Evolutionary conservation across 2,888 invertebrate genomes (phyloP).

Genomic region (Cybosia mesomella): DNA sequence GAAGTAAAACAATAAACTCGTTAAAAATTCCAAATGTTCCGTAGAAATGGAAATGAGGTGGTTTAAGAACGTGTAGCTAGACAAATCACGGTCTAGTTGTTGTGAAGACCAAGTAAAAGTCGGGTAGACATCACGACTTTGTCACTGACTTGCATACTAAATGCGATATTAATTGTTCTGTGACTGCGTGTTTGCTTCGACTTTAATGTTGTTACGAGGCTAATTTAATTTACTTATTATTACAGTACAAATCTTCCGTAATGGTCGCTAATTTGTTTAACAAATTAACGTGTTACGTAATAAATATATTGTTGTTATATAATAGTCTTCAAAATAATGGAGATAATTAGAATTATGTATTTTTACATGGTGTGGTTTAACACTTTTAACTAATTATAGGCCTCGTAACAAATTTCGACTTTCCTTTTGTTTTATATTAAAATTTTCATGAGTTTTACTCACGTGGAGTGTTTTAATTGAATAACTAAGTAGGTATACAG

Average conservation of each 20-base stretch:
- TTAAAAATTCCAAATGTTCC: slow-evolving; percentile 43
- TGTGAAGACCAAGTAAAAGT: slow-evolving; percentile 55
- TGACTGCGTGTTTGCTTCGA: slow-evolving; percentile 14
- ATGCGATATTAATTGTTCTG: slow-evolving; percentile 46
- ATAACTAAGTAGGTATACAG: not conserved
- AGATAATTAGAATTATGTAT: slow-evolving; percentile 11
- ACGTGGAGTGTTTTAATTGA: not conserved
- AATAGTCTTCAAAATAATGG: slow-evolving; percentile 5
- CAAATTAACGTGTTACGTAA: slow-evolving; percentile 11
- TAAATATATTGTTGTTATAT: slow-evolving; percentile 12
- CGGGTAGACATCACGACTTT: slow-evolving; percentile 48
- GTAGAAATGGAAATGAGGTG: slow-evolving; percentile 52
- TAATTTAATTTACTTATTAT: slow-evolving; percentile 15
- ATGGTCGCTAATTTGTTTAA: slow-evolving; percentile 19
- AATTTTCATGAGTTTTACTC: not conserved
- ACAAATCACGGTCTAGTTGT: slow-evolving; percentile 61
- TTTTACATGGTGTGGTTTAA: slow-evolving; percentile 3
- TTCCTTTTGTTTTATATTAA: not conserved
- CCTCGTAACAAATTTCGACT: slow-evolving; percentile 4
- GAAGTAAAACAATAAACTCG: slow-evolving; percentile 28
- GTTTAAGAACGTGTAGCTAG: slow-evolving; percentile 45
- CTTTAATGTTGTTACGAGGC: slow-evolving; percentile 10
- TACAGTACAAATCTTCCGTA: slow-evolving; percentile 15
- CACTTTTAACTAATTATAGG: slow-evolving; percentile 9
- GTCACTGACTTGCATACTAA: slow-evolving; percentile 41